phyloP scores from a whole-genome alignment of 1,140 invertebrate genomes.

The Micrasema longulum region DNA sequence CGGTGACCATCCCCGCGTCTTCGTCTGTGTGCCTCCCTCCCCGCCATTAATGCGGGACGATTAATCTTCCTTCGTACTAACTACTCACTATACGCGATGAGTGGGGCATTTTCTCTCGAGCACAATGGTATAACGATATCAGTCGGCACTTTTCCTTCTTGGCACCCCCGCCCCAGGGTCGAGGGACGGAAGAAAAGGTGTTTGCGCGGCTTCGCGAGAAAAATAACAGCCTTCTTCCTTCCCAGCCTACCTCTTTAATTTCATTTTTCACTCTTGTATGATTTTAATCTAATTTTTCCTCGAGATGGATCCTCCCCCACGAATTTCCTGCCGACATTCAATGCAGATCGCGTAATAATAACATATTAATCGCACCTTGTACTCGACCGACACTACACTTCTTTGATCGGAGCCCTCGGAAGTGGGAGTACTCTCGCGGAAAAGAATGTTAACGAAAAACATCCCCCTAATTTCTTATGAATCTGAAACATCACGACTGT shows the following conservation, averaged over 20 bases:
- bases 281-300: constrained; percentile 55
- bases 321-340: constrained; percentile 32
- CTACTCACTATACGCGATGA: constrained; percentile 55
- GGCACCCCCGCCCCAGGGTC: constrained; percentile 22
- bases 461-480: constrained; percentile 3
- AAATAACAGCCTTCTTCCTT: constrained; percentile 50
- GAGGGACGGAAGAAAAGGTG: constrained; percentile 48
- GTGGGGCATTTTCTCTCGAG: constrained; percentile 53
- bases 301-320: constrained; percentile 37
- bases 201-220: constrained; percentile 52
- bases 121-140: constrained; percentile 55
- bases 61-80: constrained; percentile 54
- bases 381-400: constrained; percentile 50
- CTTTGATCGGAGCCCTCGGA: constrained; percentile 36
- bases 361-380: constrained; percentile 54
- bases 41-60: constrained; percentile 51
- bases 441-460: constrained; percentile 45
- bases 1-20: constrained; percentile 34
- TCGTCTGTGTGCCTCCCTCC: background rate
- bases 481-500: no score
- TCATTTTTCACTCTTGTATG: constrained; percentile 56
- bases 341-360: constrained; percentile 52
- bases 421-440: constrained; percentile 24
- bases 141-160: constrained; percentile 52
- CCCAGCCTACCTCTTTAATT: constrained; percentile 53